Evolutionary conservation across 2,797 vertebrate genomes (phyloP).

Genomic region (Yasuhikotakia modesta): DNA sequence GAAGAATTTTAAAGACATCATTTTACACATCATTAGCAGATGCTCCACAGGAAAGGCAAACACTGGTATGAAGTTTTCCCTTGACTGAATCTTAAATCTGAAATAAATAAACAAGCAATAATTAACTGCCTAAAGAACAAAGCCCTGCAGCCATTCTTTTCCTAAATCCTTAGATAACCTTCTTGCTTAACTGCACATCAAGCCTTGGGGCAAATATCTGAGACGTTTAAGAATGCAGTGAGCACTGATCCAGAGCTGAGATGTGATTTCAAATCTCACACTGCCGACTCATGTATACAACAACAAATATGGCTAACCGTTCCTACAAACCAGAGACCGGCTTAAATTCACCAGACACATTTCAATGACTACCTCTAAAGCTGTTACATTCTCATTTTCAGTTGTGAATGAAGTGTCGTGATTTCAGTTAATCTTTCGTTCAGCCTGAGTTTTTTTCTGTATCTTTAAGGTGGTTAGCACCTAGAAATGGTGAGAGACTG

Average conservation of each 20-base stretch:
- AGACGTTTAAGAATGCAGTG: slow-evolving; percentile 30
- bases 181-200: background rate
- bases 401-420: slow-evolving; percentile 59
- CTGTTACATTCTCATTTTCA: slow-evolving; percentile 50
- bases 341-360: slow-evolving; percentile 5
- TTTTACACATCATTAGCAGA: slow-evolving; percentile 79
- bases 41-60: slow-evolving; percentile 70
- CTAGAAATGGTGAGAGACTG: slow-evolving; percentile 47
- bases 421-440: slow-evolving; percentile 35
- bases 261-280: slow-evolving; percentile 26
- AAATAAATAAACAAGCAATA: background rate
- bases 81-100: slow-evolving; percentile 80
- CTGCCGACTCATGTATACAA: slow-evolving; percentile 15
- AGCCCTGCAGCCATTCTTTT: background rate
- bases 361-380: slow-evolving; percentile 41
- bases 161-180: slow-evolving; percentile 20
- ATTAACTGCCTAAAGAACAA: slow-evolving; percentile 5
- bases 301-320: slow-evolving; percentile 18
- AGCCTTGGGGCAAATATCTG: slow-evolving; percentile 19
- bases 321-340: slow-evolving; percentile 7
- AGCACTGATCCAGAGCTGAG: slow-evolving; percentile 34
- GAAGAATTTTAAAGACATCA: background rate
- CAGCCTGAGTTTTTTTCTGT: slow-evolving; percentile 53
- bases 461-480: slow-evolving; percentile 58
- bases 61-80: slow-evolving; percentile 60